Conservation (phyloP, 2,113 vertebrate genomes). For the Canis aureus region DNA sequence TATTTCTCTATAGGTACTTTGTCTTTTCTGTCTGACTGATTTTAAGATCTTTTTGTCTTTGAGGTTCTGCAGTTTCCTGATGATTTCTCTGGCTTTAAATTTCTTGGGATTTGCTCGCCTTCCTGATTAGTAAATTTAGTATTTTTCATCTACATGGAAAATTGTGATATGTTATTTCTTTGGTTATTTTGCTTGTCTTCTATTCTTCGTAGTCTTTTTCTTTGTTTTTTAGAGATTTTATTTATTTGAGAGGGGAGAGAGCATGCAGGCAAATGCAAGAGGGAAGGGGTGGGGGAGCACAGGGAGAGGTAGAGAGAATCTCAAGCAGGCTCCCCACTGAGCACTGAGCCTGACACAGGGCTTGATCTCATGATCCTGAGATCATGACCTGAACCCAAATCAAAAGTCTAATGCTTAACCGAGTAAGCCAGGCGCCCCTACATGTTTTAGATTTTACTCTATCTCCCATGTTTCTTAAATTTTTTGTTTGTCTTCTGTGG, state of each 20-base stretch:
- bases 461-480: background rate
- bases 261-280: background rate
- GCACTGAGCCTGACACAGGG: background rate
- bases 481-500: background rate
- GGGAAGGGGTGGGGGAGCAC: background rate
- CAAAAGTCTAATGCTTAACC: background rate
- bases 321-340: background rate
- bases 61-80: background rate
- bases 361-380: background rate
- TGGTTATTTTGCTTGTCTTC: background rate
- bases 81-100: background rate
- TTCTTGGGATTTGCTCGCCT: background rate
- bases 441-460: background rate
- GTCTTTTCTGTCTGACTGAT: background rate
- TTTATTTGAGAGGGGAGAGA: background rate
- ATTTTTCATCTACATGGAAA: background rate
- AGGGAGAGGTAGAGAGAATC: background rate
- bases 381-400: background rate
- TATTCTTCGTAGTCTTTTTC: background rate
- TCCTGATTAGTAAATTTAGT: background rate
- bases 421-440: background rate
- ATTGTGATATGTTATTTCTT: background rate
- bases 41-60: background rate
- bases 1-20: background rate
- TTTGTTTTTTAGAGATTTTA: background rate